A percentile compares a stretch with the other conserved stretches of the same genome.
Evolutionary conservation across 2,797 vertebrate species (phyloP).

Genomic region (Anniella stebbinsi): DNA sequence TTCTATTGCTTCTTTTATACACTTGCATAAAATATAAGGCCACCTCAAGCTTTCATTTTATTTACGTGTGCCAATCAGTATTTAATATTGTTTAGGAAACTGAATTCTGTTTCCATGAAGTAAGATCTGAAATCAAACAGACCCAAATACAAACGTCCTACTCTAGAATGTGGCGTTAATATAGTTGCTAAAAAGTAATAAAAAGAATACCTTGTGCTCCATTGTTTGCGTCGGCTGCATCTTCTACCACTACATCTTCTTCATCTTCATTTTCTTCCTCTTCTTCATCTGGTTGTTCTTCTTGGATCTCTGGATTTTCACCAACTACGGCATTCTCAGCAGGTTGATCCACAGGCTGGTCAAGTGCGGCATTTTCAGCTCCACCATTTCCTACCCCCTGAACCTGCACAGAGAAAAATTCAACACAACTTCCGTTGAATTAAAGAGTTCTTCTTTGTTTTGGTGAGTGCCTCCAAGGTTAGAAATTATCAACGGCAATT

Average conservation of each 20-base stretch:
- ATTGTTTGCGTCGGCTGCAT: constrained; percentile 94
- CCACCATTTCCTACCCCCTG: constrained; percentile 87
- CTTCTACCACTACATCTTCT: constrained; percentile 90
- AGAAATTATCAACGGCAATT: background rate
- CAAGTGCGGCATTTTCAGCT: constrained; percentile 87
- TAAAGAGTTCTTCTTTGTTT: background rate
- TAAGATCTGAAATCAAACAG: constrained; percentile 6
- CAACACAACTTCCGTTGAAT: background rate
- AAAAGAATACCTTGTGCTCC: constrained; percentile 86
- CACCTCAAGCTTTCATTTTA: background rate
- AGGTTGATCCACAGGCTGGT: constrained; percentile 87
- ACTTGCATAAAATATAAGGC: background rate
- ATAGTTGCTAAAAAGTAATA: background rate
- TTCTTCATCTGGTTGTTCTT: constrained; percentile 88
- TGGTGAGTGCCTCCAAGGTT: accelerated
- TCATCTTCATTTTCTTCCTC: constrained; percentile 92
- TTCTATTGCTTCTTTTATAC: background rate
- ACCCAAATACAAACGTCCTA: background rate
- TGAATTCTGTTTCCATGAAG: background rate
- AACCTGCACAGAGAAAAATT: constrained; percentile 77
- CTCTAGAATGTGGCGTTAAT: background rate
- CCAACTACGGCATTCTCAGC: constrained; percentile 90
- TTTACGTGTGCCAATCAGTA: background rate
- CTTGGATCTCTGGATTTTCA: constrained; percentile 86
- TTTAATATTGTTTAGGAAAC: constrained; percentile 8